Percentiles rank a stretch among this genome's conserved stretches.
These are phyloP conservation scores for Caenorhabditis plicata DNA, from an alignment of 2,888 invertebrate species.

Conservation along the genomic window DNA sequence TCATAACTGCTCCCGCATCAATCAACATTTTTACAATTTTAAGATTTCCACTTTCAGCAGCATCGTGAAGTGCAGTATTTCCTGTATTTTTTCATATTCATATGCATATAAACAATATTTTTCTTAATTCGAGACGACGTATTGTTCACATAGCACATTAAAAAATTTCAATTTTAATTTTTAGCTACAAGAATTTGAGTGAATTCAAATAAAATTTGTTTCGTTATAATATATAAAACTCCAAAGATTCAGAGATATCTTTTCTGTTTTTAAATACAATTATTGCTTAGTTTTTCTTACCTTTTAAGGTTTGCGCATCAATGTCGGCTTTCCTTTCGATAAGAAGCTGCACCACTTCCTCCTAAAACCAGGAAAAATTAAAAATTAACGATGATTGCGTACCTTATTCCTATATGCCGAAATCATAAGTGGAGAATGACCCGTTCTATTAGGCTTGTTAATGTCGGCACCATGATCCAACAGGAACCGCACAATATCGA, in stretches of 20 bases:
- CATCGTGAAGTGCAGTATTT: conserved; percentile 96
- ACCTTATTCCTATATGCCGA: conserved; percentile 72
- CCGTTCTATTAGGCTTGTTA: conserved; percentile 84
- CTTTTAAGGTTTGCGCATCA: conserved; percentile 22
- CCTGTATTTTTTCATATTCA: too few relatives aligned
- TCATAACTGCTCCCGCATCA: conserved; percentile 85
- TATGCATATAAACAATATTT: neutral
- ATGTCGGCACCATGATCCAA: conserved; percentile 90
- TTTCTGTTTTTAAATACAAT: too few relatives aligned
- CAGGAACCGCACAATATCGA: conserved; percentile 89
- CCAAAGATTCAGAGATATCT: too few relatives aligned
- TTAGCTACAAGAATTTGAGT: too few relatives aligned
- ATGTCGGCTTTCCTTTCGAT: conserved; percentile 27
- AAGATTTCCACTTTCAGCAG: conserved; percentile 90
- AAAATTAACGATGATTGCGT: too few relatives aligned
- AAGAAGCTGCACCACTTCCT: conserved; percentile 20
- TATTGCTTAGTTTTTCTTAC: too few relatives aligned
- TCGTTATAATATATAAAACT: too few relatives aligned
- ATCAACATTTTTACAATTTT: conserved; percentile 87
- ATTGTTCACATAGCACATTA: too few relatives aligned
- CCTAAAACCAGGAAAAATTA: conserved; percentile 44
- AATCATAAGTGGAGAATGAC: conserved; percentile 95
- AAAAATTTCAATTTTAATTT: too few relatives aligned
- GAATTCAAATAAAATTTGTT: too few relatives aligned
- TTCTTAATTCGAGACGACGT: neutral